Percentiles rank a stretch among this genome's conserved stretches.
Conservation (phyloP, 2,797 vertebrate genomes). For the Pangasius macronema region DNA sequence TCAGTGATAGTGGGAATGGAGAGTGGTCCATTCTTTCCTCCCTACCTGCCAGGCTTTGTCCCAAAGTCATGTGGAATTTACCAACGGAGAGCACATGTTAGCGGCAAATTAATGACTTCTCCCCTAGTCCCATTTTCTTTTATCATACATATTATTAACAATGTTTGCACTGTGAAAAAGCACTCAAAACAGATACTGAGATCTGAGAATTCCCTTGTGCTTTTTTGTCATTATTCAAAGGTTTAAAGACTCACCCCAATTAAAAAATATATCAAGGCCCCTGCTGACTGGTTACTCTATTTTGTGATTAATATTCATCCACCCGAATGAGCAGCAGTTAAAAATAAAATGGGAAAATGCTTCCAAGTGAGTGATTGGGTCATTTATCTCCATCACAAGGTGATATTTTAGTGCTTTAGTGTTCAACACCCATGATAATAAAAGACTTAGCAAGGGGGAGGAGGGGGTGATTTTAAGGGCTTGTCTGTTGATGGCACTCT, state of each 20-base stretch:
- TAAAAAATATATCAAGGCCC: conserved; percentile 8
- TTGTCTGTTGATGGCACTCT: conserved; percentile 51
- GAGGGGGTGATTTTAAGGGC: conserved; percentile 39
- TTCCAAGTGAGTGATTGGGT: conserved; percentile 71
- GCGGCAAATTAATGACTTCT: not conserved
- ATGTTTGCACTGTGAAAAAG: not conserved
- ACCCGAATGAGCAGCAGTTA: conserved; percentile 64
- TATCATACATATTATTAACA: not conserved
- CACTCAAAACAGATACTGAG: not conserved
- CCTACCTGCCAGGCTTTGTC: conserved; percentile 13
- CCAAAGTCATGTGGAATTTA: conserved; percentile 15
- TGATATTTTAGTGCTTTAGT: conserved; percentile 64
- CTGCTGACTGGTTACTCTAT: conserved; percentile 20
- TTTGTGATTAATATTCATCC: conserved; percentile 69
- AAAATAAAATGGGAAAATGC: conserved; percentile 69
- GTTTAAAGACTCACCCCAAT: conserved; percentile 61
- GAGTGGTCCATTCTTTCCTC: not conserved
- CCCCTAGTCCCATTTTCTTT: not conserved
- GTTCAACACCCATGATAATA: conserved; percentile 63
- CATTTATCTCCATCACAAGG: conserved; percentile 70
- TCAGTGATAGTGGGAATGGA: not conserved
- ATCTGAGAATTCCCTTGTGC: conserved; percentile 18
- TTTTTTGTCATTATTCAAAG: conserved; percentile 12
- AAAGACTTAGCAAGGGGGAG: conserved; percentile 48
- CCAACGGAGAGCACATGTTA: not conserved